Base-by-base conservation (phyloP, 2,797 vertebrate species). In the Cyprinella venusta region DNA sequence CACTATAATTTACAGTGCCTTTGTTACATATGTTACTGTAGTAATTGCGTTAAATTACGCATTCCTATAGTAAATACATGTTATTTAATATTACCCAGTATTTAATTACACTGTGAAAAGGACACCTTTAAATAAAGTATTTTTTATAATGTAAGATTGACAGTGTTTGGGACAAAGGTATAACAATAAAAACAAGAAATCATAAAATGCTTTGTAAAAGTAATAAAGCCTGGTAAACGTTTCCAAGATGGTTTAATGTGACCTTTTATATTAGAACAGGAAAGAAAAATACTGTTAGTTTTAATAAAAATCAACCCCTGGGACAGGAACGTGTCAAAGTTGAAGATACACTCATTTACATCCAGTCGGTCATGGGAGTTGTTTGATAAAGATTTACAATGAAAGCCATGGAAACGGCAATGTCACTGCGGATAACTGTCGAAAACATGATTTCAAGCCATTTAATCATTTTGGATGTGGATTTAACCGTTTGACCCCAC, bases 391-490 rank as follows among this genome's bases (percentile, higher is more conserved):
- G 81, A 81, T 80, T 76, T 72, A 45, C 48, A 33, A 19, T 81
- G 24, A 71, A 74, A 40, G 70, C 70, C 52, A 40, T 80, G 78
- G 65, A 69, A 59, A 69, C 48, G 63, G 36, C 59, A 33, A 64
- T 79, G 85, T 70, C 77, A 54, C 24, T 59, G 18, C 56, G 77
- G 12, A 77, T 38, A 71, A 84, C 74, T 69, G 69, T 72, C 18
- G 30, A 83, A 81, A 79, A 71, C 67, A 70, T 38, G 76, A 81
- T 89, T 81, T 87, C 40, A 74, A 70, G 65, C 54, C 77, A 68
- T 72, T 89, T 86, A 86, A 81, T 80, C 80, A 78, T 74, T 80
- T 42, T 82, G 85, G 80, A 81, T 89, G 78, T 82, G 81, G 78
- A 80, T 86, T 87, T 86, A 83, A 86, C 82, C 79, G 7, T 80